Evolutionary conservation across 2,797 vertebrate species (phyloP).

Genomic region (Melanotaenia trifasciata): DNA sequence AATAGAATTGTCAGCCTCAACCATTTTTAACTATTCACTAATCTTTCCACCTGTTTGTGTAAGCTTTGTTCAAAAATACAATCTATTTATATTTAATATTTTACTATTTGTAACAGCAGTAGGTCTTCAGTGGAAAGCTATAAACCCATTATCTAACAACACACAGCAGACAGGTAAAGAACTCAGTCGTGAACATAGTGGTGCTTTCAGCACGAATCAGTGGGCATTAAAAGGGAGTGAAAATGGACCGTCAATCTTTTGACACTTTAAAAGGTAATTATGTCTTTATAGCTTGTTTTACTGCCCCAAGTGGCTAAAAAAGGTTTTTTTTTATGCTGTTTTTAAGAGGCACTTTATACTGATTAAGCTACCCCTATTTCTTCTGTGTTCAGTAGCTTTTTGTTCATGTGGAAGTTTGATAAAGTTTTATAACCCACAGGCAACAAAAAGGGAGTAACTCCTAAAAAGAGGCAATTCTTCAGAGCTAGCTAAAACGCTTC

Average conservation of each 20-base stretch:
- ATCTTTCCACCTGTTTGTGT: background rate
- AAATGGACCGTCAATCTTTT: background rate
- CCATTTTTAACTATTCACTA: background rate
- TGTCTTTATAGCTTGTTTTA: background rate
- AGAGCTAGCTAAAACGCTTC: background rate
- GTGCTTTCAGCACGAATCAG: background rate
- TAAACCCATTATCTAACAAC: background rate
- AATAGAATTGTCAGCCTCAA: background rate
- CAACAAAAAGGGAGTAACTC: background rate
- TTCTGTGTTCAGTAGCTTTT: background rate
- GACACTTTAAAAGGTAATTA: background rate
- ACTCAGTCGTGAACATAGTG: background rate
- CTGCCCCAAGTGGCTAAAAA: conserved; percentile 1
- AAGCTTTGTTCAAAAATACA: background rate
- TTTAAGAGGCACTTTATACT: background rate
- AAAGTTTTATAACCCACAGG: background rate
- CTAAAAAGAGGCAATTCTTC: background rate
- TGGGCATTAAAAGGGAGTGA: background rate
- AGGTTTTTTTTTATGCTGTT: background rate
- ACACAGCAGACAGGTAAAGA: background rate
- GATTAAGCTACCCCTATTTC: background rate
- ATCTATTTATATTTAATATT: background rate
- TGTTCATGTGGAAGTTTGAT: background rate
- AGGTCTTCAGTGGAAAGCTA: background rate
- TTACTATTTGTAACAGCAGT: background rate